phyloP scores from a whole-genome alignment of 2,888 invertebrate species.

The Digitonthophagus gazella region DNA sequence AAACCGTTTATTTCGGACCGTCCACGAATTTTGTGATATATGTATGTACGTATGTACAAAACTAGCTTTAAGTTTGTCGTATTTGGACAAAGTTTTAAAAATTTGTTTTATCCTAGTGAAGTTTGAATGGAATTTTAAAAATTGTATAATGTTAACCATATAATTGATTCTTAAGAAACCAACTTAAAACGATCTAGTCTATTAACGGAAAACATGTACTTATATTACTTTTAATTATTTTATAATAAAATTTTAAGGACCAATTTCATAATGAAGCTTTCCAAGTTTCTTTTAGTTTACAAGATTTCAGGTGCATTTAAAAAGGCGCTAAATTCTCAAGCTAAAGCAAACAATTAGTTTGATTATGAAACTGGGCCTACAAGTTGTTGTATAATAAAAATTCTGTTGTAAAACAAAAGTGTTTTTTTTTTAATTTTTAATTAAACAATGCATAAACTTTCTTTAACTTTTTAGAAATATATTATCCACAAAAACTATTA shows the following conservation, averaged over 20 bases:
- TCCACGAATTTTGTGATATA: slow-evolving; percentile 14
- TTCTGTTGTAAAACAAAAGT: not conserved
- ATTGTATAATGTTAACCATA: no score
- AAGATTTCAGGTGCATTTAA: no score
- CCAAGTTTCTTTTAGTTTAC: no score
- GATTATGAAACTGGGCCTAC: no score
- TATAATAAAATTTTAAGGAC: not conserved
- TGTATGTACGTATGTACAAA: no score
- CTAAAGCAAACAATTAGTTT: no score
- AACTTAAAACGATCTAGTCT: not conserved
- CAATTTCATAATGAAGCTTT: no score
- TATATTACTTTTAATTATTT: not conserved
- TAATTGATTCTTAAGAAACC: no score
- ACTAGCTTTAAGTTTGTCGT: slow-evolving; percentile 1
- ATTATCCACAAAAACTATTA: slow-evolving; percentile 8
- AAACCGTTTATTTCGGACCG: not conserved
- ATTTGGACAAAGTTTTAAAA: not conserved
- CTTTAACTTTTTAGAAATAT: not conserved
- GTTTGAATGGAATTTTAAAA: not conserved
- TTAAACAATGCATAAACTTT: no score
- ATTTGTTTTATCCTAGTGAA: not conserved
- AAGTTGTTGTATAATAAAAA: not conserved
- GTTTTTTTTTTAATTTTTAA: no score
- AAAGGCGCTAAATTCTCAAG: no score
- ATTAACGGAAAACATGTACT: not conserved